Evolutionary conservation across 1,140 invertebrate species (phyloP).

Genomic region (Pteromalus puparum): DNA sequence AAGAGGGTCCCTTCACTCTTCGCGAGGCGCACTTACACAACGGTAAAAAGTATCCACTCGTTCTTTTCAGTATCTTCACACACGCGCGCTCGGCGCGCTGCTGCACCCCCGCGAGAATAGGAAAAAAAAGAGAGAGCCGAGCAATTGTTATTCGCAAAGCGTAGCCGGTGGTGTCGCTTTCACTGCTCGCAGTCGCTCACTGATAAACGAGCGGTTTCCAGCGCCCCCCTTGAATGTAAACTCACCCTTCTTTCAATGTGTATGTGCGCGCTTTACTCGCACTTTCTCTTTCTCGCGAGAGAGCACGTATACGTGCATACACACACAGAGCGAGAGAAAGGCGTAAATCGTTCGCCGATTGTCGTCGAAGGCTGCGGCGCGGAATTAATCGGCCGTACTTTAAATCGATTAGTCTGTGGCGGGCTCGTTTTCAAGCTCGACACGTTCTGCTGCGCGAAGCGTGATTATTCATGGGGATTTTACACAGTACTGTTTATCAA

Average conservation of each 20-base stretch:
- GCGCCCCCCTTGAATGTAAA: constrained; percentile 67
- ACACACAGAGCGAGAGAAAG: constrained; percentile 34
- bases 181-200: constrained; percentile 72
- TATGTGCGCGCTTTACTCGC: constrained; percentile 22
- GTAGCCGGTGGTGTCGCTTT: constrained; percentile 74
- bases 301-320: background rate
- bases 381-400: constrained; percentile 62
- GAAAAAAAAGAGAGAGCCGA: constrained; percentile 43
- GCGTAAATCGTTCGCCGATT: constrained; percentile 69
- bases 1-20: constrained; percentile 18
- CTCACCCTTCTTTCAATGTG: constrained; percentile 62
- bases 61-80: constrained; percentile 35
- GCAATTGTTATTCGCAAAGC: constrained; percentile 72
- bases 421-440: constrained; percentile 25
- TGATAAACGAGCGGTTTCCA: constrained; percentile 74
- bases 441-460: constrained; percentile 2
- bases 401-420: constrained; percentile 46
- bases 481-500: too few species aligned
- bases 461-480: background rate
- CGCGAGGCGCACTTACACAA: background rate
- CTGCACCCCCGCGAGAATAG: background rate
- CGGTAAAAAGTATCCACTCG: constrained; percentile 20
- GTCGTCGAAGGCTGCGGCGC: constrained; percentile 60
- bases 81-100: too few species aligned
- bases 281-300: constrained; percentile 5